phyloP scores from a whole-genome alignment of 1,140 invertebrate species.

The Drosophila melanica region DNA sequence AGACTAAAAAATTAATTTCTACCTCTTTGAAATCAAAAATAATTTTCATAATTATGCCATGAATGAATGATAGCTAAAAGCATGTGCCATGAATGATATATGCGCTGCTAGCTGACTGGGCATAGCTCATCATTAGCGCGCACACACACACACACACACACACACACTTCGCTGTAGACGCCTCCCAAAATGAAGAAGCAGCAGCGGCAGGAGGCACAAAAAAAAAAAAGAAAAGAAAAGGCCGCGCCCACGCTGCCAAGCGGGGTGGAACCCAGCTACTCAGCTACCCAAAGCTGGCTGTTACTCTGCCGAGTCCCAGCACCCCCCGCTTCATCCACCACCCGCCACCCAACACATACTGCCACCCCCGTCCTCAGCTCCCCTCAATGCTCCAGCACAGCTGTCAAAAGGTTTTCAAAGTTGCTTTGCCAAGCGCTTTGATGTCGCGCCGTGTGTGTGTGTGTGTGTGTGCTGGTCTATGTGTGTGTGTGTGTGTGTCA shows the following conservation, averaged over 20 bases:
- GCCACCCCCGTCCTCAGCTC: constrained; percentile 4
- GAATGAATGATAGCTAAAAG: constrained; percentile 64
- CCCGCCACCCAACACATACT: not conserved
- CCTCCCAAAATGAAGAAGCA: constrained; percentile 34
- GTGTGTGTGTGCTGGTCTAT: constrained; percentile 10
- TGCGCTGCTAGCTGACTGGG: constrained; percentile 34
- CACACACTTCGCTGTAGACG: constrained; percentile 16
- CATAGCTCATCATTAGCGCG: constrained; percentile 55
- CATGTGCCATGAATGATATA: constrained; percentile 54
- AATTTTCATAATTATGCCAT: constrained; percentile 71
- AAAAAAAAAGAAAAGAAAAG: constrained; percentile 27
- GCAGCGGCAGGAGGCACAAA: not conserved
- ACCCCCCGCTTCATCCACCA: not conserved
- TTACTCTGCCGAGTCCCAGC: constrained; percentile 1
- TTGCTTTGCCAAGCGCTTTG: constrained; percentile 71
- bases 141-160: constrained; percentile 5
- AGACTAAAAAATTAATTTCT: constrained; percentile 6
- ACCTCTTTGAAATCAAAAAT: constrained; percentile 54
- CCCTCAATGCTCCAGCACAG: constrained; percentile 46
- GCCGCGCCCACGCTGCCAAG: constrained; percentile 64
- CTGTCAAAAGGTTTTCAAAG: constrained; percentile 81
- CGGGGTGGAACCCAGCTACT: constrained; percentile 45
- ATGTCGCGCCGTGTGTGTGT: constrained; percentile 60
- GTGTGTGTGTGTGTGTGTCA: constrained; percentile 63
- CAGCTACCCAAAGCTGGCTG: too few relatives aligned